These are phyloP conservation scores for Calidris pygmaea DNA, from an alignment of 2,113 vertebrate species.

Conservation along the genomic window DNA sequence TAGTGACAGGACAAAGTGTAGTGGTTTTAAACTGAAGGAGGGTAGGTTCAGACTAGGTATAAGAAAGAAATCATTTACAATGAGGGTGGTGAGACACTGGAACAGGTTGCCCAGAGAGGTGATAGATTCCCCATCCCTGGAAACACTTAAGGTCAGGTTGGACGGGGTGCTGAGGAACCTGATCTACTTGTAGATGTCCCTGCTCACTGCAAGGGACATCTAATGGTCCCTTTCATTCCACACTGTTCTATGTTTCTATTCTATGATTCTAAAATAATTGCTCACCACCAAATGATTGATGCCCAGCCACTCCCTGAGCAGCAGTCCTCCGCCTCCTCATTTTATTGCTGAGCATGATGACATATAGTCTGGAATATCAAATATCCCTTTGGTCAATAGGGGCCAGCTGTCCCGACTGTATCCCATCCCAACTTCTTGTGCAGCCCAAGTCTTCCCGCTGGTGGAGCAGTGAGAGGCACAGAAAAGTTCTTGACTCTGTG, in stretches of 20 bases:
- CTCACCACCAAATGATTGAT: rapidly evolving
- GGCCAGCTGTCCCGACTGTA: not conserved
- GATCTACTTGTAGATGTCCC: not conserved
- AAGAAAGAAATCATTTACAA: not conserved
- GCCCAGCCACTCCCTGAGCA: rapidly evolving
- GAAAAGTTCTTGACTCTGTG: not conserved
- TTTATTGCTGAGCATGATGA: not conserved
- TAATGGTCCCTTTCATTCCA: too few relatives aligned
- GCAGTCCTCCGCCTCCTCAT: rapidly evolving
- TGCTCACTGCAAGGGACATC: not conserved
- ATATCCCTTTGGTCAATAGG: not conserved
- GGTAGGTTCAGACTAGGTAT: not conserved
- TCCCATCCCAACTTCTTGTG: not conserved
- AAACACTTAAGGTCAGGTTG: not conserved
- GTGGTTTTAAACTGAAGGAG: not conserved
- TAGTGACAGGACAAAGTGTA: not conserved
- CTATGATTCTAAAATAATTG: not conserved
- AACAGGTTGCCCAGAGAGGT: not conserved
- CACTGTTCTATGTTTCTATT: too few relatives aligned
- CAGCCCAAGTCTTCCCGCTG: rapidly evolving
- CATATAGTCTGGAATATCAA: not conserved
- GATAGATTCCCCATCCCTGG: not conserved
- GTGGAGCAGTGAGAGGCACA: not conserved
- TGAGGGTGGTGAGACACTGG: not conserved
- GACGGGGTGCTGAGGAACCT: not conserved